phyloP scores from a whole-genome alignment of 64 coral and sea anemone species.

The Dendronephthya gigantea region DNA sequence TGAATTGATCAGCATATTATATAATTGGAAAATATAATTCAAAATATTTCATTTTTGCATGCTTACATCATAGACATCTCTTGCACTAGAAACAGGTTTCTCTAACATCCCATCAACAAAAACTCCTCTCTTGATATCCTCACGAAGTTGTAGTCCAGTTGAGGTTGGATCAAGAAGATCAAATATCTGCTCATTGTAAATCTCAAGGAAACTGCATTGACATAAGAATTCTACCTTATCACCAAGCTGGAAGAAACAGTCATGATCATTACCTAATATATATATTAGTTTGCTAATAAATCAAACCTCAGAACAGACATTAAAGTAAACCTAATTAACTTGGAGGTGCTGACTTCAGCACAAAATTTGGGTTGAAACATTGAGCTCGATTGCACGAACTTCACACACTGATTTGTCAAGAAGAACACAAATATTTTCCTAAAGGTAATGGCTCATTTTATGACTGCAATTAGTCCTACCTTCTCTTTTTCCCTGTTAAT shows the following conservation, averaged over 20 bases:
- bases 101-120: constrained; percentile 87
- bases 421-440: too few relatives aligned
- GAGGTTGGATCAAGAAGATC: constrained; percentile 89
- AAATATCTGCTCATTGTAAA: constrained; percentile 99
- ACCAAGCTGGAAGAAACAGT: constrained; percentile 57
- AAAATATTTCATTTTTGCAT: too few relatives aligned
- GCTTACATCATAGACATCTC: constrained; percentile 84
- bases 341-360: too few relatives aligned
- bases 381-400: too few relatives aligned
- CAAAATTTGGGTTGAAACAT: too few relatives aligned
- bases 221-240: constrained; percentile 83
- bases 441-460: too few relatives aligned
- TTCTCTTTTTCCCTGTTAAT: constrained; percentile 97
- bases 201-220: constrained; percentile 88
- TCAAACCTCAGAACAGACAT: too few relatives aligned
- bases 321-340: too few relatives aligned
- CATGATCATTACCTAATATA: too few relatives aligned
- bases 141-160: constrained; percentile 68
- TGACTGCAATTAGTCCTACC: constrained; percentile 11
- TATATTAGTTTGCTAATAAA: too few relatives aligned
- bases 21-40: too few relatives aligned
- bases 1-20: background rate
- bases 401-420: too few relatives aligned
- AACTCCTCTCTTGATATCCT: constrained; percentile 89
- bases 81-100: constrained; percentile 79